Evolutionary conservation across 2,797 vertebrate species (phyloP).

Genomic region (Lerista edwardsae): DNA sequence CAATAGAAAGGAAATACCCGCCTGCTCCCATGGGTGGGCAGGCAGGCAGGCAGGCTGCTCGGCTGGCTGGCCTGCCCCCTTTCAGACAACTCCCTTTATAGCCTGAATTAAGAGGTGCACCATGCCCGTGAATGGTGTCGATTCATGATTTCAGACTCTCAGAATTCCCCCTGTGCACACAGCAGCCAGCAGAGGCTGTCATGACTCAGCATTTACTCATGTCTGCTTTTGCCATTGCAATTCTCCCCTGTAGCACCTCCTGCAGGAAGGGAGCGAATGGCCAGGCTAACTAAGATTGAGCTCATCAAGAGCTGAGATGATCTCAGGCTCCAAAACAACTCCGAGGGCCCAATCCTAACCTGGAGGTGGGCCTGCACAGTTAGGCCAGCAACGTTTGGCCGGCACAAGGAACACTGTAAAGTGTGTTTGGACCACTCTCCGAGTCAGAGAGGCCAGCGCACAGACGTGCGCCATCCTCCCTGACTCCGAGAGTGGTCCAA

Average conservation of each 20-base stretch:
- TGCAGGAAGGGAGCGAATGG: not conserved
- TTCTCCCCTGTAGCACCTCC: not conserved
- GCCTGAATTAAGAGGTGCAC: not conserved
- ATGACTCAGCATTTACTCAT: not conserved
- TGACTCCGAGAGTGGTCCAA: too few relatives aligned
- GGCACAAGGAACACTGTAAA: too few relatives aligned
- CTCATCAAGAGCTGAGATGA: not conserved
- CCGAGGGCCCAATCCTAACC: too few relatives aligned
- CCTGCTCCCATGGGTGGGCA: not conserved
- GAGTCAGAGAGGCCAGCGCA: too few relatives aligned
- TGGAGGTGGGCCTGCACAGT: too few relatives aligned
- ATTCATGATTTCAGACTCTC: slow-evolving; percentile 1
- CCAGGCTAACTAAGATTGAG: not conserved
- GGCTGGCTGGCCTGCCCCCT: not conserved
- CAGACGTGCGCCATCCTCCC: too few relatives aligned
- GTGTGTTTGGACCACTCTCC: too few relatives aligned
- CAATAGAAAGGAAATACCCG: slow-evolving; percentile 36
- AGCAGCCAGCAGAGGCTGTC: not conserved
- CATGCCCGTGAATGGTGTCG: not conserved
- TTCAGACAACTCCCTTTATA: slow-evolving; percentile 21
- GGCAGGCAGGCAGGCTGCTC: not conserved
- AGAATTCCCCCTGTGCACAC: not conserved
- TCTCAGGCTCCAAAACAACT: not conserved
- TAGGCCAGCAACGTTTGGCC: too few relatives aligned
- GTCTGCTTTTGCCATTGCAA: not conserved